These are phyloP conservation scores for Sycophila texana DNA, from an alignment of 2,888 invertebrate species.

Conservation along the genomic window DNA sequence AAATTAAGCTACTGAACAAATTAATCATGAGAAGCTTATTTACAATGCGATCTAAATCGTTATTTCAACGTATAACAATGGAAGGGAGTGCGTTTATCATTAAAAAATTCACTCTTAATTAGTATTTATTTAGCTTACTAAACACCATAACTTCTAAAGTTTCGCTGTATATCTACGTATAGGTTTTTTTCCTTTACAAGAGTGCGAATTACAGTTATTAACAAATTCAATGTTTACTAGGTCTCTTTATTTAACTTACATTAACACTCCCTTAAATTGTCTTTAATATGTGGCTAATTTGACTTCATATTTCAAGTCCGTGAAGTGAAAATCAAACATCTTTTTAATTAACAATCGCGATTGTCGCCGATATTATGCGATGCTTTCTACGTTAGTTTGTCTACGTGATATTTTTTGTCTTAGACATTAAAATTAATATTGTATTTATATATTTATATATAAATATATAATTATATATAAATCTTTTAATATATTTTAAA, in stretches of 20 bases:
- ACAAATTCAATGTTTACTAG: slow-evolving; percentile 25
- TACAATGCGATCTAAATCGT: slow-evolving; percentile 46
- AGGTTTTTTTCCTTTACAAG: slow-evolving; percentile 23
- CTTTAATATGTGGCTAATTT: slow-evolving; percentile 12
- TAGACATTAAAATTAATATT: slow-evolving; percentile 55
- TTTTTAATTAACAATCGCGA: slow-evolving; percentile 40
- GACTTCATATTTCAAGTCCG: slow-evolving; percentile 26
- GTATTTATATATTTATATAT: slow-evolving; percentile 57
- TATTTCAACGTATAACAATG: slow-evolving; percentile 27
- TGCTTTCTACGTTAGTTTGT: slow-evolving; percentile 15
- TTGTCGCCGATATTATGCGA: slow-evolving; percentile 39
- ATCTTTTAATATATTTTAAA: slow-evolving; percentile 47
- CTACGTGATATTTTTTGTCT: slow-evolving; percentile 40
- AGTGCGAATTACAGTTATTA: slow-evolving; percentile 29
- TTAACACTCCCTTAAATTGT: slow-evolving; percentile 43
- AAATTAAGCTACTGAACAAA: slow-evolving; percentile 44
- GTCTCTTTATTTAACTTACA: slow-evolving; percentile 17
- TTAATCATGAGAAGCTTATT: slow-evolving; percentile 50
- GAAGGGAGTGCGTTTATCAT: slow-evolving; percentile 39
- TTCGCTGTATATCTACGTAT: background rate
- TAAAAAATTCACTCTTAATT: slow-evolving; percentile 32
- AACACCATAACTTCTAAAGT: slow-evolving; percentile 34
- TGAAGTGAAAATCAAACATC: slow-evolving; percentile 29
- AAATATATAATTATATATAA: slow-evolving; percentile 57
- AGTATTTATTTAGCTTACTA: slow-evolving; percentile 29